Evolutionary conservation across 2,888 invertebrate genomes (phyloP).

Genomic region (Anoncus sp.): DNA sequence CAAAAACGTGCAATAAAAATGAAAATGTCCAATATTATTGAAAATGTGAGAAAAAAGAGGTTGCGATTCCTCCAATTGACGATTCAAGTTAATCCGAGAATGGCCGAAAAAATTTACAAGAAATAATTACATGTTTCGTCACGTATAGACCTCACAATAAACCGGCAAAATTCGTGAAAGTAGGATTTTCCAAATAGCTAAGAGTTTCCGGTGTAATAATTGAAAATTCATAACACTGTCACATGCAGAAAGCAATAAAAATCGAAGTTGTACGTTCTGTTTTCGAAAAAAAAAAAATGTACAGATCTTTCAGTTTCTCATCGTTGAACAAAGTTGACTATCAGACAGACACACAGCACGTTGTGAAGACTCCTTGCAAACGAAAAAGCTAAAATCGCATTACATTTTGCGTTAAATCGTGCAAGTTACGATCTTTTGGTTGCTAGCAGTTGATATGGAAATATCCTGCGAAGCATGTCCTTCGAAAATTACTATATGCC

Average conservation of each 20-base stretch:
- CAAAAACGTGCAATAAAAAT: background rate
- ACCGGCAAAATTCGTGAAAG: background rate
- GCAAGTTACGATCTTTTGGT: background rate
- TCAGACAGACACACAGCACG: background rate
- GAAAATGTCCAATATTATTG: no score
- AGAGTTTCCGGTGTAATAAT: background rate
- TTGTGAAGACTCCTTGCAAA: background rate
- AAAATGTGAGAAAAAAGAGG: no score
- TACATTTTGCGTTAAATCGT: background rate
- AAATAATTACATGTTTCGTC: background rate
- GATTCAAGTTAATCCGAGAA: background rate
- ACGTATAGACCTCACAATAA: constrained; percentile 1
- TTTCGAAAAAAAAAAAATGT: constrained; percentile 16
- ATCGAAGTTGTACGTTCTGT: background rate
- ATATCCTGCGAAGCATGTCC: constrained; percentile 29
- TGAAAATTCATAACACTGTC: constrained; percentile 23
- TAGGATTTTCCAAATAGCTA: background rate
- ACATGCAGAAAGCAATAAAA: background rate
- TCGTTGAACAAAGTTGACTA: background rate
- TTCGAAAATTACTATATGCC: constrained; percentile 36
- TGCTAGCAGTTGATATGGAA: background rate
- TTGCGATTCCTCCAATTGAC: background rate
- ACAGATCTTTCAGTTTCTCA: background rate
- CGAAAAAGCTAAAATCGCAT: background rate
- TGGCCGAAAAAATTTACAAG: background rate